These are phyloP conservation scores for Zingel zingel DNA, from an alignment of 2,113 vertebrate species.

Conservation along the genomic window DNA sequence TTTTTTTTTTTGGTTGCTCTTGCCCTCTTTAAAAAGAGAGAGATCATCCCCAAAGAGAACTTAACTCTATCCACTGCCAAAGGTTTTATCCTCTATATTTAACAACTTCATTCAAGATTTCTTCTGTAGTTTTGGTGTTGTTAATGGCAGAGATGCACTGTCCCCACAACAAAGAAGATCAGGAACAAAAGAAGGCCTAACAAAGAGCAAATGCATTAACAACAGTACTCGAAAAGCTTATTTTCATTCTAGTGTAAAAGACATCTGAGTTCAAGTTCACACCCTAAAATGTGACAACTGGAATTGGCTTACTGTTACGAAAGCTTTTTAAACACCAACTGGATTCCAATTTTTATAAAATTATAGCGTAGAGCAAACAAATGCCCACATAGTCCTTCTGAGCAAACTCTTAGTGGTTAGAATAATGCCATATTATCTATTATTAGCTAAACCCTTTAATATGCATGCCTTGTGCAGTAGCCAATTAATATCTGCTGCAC, in stretches of 20 bases:
- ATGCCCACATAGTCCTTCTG: slow-evolving; percentile 15
- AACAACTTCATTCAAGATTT: slow-evolving; percentile 54
- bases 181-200: neutral
- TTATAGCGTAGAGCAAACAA: slow-evolving; percentile 45
- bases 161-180: neutral
- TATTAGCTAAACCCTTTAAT: slow-evolving; percentile 41
- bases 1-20: slow-evolving; percentile 29
- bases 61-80: slow-evolving; percentile 31
- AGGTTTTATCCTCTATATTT: slow-evolving; percentile 27
- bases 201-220: slow-evolving; percentile 26
- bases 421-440: slow-evolving; percentile 42
- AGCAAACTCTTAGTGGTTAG: slow-evolving; percentile 4
- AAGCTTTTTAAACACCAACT: slow-evolving; percentile 32
- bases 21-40: slow-evolving; percentile 42
- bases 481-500: slow-evolving; percentile 43
- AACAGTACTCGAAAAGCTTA: slow-evolving; percentile 19
- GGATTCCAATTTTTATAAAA: slow-evolving; percentile 51
- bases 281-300: slow-evolving; percentile 4
- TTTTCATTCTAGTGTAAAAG: slow-evolving; percentile 15
- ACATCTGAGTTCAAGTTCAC: slow-evolving; percentile 38
- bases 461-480: slow-evolving; percentile 10
- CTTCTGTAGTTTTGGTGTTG: neutral
- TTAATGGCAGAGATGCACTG: slow-evolving; percentile 14
- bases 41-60: slow-evolving; percentile 47
- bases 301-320: slow-evolving; percentile 27